Evolutionary conservation across 2,888 invertebrate genomes (phyloP), one percentile per base, ranked within the genome.

Genomic region (Nomada fucata): DNA sequence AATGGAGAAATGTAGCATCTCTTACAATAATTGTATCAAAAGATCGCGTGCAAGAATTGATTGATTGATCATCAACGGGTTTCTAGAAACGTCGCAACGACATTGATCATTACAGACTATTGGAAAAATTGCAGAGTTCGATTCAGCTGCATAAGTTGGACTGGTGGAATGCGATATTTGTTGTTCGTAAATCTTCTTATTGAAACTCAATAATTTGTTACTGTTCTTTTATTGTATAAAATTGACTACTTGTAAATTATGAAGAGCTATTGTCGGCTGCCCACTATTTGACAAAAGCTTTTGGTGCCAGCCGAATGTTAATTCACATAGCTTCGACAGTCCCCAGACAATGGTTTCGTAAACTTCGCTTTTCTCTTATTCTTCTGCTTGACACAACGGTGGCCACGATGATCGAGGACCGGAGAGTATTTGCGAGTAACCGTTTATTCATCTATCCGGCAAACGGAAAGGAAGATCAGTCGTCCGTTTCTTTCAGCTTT

Each of bases 351-450:
- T 79, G 79, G 75, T 82, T 76, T 72, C 69, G 68, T 67, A 60
- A 71, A 82, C 68, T 73, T 67, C 69, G 72, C 82, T 84, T 75
- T 69, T 73, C 59, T 60, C 61, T 67, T 67, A 72, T 60, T 69
- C 65, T 18, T 65, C 71, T 20, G 36, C 75, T 52, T 74, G 76
- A 52, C 55, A 59, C 65, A 82, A 70, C 70, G 69, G 42, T 64
- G 74, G 65, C 44, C 79, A 69, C 70, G 70, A 82, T 80, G 82
- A 82, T 80, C 82, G 81, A 82, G 81, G 69, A 79, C 67, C 70
- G 52, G 36, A 3, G 64, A 81, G 73, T 69, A 79, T 74, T 73
- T 52, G 73, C 64, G 68, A 52, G 69, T 57, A 77, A 68, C 79
- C 76, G 64, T 79, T 76, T 79, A 79, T 69, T 59, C 71, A 67